These are phyloP conservation scores for Acropternis orthonyx DNA, from an alignment of 2,797 vertebrate genomes.

Conservation along the genomic window DNA sequence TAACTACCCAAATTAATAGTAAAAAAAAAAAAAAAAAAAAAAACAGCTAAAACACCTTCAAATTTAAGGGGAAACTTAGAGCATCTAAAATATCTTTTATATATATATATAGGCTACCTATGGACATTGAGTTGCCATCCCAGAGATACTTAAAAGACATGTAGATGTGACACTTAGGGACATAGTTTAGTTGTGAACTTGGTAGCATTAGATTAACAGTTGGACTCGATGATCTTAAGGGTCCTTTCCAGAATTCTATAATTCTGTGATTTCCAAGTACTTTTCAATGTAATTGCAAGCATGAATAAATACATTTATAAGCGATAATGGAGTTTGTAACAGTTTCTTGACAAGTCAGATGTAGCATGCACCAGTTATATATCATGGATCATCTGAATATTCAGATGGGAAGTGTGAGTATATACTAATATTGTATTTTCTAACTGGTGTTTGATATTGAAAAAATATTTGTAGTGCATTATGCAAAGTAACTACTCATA, in stretches of 20 bases:
- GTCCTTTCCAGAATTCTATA: background rate
- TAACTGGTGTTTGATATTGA: background rate
- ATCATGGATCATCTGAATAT: background rate
- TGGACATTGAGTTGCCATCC: background rate
- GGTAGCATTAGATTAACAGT: fast-evolving
- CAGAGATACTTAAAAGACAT: background rate
- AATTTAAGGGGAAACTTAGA: background rate
- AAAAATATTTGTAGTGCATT: background rate
- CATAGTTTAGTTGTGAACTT: background rate
- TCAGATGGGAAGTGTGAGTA: background rate
- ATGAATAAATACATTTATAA: background rate
- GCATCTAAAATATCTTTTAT: background rate
- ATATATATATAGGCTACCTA: background rate
- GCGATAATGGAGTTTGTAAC: background rate
- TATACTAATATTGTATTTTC: background rate
- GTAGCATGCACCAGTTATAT: background rate
- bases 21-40: background rate
- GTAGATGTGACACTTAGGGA: background rate
- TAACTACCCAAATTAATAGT: background rate
- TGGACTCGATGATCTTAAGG: background rate
- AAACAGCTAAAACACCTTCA: background rate
- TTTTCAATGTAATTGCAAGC: background rate
- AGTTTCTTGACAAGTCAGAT: background rate
- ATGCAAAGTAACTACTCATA: background rate
- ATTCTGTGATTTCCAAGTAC: background rate